Conservation (phyloP, 2,113 vertebrate species). For the Pollachius pollachius region DNA sequence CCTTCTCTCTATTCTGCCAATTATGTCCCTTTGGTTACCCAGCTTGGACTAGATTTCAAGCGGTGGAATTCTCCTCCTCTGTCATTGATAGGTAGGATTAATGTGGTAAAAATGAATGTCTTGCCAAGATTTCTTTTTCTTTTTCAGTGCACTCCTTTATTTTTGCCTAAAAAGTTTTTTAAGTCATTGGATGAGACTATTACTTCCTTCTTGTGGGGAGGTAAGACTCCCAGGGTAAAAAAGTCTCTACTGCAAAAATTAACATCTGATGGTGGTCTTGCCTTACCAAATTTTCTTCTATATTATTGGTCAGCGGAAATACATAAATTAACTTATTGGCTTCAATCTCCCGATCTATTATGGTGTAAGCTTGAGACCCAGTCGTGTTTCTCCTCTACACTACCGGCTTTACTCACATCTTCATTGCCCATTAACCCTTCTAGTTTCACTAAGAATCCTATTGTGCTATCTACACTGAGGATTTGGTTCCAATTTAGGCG, state of each 20-base stretch:
- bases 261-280: not conserved
- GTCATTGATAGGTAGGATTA: not conserved
- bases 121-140: no score
- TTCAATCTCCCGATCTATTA: not conserved
- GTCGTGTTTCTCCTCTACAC: constrained; percentile 3
- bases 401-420: constrained; percentile 1
- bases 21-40: not conserved
- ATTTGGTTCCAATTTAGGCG: constrained; percentile 19
- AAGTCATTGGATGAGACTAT: not conserved
- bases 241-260: not conserved
- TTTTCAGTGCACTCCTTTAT: not conserved
- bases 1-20: constrained; percentile 4
- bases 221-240: not conserved
- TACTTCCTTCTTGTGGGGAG: not conserved
- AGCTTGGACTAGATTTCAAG: not conserved
- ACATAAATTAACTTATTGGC: constrained; percentile 3
- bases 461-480: constrained; percentile 1
- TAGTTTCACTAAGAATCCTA: not conserved
- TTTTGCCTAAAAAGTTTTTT: not conserved
- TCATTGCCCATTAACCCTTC: constrained; percentile 7
- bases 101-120: no score
- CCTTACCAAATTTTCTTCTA: not conserved
- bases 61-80: not conserved
- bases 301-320: not conserved
- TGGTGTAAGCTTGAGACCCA: constrained; percentile 4